Evolutionary conservation across 92 coral and sea anemone species (phyloP).

Genomic region (Pocillopora grandis): DNA sequence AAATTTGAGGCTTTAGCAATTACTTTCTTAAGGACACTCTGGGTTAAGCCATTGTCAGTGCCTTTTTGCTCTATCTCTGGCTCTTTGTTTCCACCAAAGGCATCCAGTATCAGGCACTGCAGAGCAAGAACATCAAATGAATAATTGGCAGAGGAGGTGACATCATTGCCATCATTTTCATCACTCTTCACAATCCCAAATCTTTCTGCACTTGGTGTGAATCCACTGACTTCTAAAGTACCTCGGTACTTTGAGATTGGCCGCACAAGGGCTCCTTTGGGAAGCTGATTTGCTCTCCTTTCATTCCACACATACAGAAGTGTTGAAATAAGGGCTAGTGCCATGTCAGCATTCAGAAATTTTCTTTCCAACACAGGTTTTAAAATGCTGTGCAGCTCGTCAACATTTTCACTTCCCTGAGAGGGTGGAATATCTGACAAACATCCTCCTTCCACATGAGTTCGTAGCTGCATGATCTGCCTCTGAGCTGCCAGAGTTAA

Average conservation of each 20-base stretch:
- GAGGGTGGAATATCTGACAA: constrained; percentile 56
- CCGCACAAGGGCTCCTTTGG: constrained; percentile 38
- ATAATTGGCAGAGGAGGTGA: constrained; percentile 30
- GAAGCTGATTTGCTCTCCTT: constrained; percentile 47
- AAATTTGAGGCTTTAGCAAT: constrained; percentile 45
- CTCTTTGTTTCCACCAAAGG: constrained; percentile 33
- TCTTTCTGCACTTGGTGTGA: constrained; percentile 53
- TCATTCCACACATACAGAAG: constrained; percentile 75
- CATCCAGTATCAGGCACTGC: constrained; percentile 43
- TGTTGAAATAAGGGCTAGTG: constrained; percentile 61
- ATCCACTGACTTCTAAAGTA: constrained; percentile 52
- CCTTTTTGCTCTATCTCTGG: constrained; percentile 3
- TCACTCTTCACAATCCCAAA: constrained; percentile 56
- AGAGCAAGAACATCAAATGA: constrained; percentile 56
- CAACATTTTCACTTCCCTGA: constrained; percentile 49
- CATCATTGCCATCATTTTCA: constrained; percentile 27
- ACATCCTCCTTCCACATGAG: constrained; percentile 55
- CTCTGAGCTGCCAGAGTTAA: constrained; percentile 65
- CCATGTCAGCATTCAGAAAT: constrained; percentile 64
- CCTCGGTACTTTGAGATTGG: constrained; percentile 62
- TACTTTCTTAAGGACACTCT: constrained; percentile 42
- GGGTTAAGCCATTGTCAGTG: constrained; percentile 23
- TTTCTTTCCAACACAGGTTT: constrained; percentile 63
- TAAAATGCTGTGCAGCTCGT: constrained; percentile 50
- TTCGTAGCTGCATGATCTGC: constrained; percentile 49